Evolutionary conservation across 2,797 vertebrate species (phyloP), one percentile per base, ranked within the genome.

Genomic region (Hyperoplus lanceolatus): DNA sequence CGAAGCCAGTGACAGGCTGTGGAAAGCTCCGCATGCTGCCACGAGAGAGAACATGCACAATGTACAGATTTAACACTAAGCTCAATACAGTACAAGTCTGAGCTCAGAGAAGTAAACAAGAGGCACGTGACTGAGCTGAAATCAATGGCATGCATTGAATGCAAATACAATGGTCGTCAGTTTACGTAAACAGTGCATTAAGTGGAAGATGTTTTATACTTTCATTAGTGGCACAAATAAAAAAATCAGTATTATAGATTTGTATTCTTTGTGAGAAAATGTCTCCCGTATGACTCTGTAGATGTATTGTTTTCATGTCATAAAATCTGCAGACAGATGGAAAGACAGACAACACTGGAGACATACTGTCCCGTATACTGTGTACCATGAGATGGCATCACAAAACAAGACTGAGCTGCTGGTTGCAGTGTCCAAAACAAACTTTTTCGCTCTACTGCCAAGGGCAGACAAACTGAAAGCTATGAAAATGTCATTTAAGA

Each of bases 1-100:
- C 1, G 58, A 46, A 74, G 21, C 10, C 62, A 57, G 46, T 45
- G 81, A 55, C 69, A 77, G 67, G 75, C 83, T 18, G 63, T 53
- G 86, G 78, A 82, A 87, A 43, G 88, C 69, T 56, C 60, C 4
- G 73, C 6, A 61, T 73, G 78, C 11, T 41, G 65, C 57, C 56
- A 29, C 29, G 29, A 29, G 29, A 57, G 53, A 39, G 53, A 42
- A 79, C 70, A 41, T 12, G 75, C 73, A 73, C 78, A 75, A 60
- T 64, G 74, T 58, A 77, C 70, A 81, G 82, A 77, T 78, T 84
- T 78, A 71, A 82, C 39, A 36, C 60, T 77, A 69, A 90, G 75
- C 82, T 45, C 10, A 70, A 55, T 69, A 66, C 56, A 73, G 51
- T 41, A 38, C 38, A 50, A 57, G 14, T 10, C 39, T 39, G 36